Evolutionary conservation across 1,140 invertebrate genomes (phyloP).

Genomic region (Coenobita brevimanus): DNA sequence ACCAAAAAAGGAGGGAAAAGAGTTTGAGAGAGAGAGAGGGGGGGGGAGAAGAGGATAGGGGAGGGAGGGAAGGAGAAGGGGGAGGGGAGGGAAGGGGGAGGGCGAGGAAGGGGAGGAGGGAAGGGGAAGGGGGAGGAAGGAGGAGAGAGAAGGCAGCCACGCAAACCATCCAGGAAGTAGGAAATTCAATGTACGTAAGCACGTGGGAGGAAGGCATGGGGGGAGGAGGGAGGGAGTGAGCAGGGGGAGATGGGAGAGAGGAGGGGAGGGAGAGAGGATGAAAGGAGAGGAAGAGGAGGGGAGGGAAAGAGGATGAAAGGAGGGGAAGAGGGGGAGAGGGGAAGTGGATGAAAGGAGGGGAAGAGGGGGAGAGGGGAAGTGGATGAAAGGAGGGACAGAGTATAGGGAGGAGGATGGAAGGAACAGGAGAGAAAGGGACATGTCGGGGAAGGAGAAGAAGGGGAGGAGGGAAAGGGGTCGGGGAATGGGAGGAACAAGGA

Average conservation of each 20-base stretch:
- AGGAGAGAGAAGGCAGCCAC: too few species aligned
- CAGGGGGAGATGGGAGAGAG: too few species aligned
- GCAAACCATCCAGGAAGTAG: too few species aligned
- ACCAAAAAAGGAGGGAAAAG: neutral
- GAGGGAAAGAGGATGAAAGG: neutral
- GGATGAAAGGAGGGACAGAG: too few species aligned
- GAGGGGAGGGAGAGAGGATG: too few species aligned
- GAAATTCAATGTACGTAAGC: too few species aligned
- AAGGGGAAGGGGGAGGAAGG: neutral
- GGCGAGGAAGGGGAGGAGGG: neutral
- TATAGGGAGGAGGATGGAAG: neutral
- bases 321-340: constrained; percentile 3
- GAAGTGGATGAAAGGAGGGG: neutral
- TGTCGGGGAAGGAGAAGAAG: neutral
- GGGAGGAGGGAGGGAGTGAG: too few species aligned
- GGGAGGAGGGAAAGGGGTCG: neutral
- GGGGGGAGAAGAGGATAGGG: constrained; percentile 26
- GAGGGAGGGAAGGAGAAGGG: constrained; percentile 13
- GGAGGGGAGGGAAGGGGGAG: neutral
- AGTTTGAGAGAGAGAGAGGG: neutral
- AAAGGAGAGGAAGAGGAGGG: too few species aligned
- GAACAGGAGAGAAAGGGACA: neutral
- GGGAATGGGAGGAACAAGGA: too few species aligned
- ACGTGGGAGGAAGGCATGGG: too few species aligned
- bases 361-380: neutral